Evolutionary conservation across 2,113 vertebrate genomes (phyloP).

Genomic region (Pampusana beccarii): DNA sequence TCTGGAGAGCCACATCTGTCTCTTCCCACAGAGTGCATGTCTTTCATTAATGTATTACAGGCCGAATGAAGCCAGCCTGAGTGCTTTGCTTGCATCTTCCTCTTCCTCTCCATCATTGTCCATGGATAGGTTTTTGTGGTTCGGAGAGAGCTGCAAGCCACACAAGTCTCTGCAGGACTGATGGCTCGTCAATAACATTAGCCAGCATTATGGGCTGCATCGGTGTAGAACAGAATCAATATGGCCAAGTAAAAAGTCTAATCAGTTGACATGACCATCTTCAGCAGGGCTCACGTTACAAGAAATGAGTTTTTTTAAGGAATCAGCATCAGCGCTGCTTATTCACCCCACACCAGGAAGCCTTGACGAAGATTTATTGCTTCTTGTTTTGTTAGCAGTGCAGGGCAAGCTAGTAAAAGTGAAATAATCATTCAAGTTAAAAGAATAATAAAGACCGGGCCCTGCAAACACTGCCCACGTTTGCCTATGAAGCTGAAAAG

Average conservation of each 20-base stretch:
- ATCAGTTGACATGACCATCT: constrained; percentile 89
- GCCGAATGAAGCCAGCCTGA: constrained; percentile 60
- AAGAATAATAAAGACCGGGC: constrained; percentile 24
- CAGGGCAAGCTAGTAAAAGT: constrained; percentile 13
- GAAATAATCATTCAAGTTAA: constrained; percentile 65
- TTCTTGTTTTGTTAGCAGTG: constrained; percentile 57
- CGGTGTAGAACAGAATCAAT: constrained; percentile 95
- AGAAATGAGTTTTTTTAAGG: constrained; percentile 91
- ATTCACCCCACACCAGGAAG: constrained; percentile 71
- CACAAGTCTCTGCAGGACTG: constrained; percentile 90
- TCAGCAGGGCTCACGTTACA: constrained; percentile 85
- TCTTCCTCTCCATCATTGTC: constrained; percentile 90
- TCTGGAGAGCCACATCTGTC: constrained; percentile 74
- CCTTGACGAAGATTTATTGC: constrained; percentile 78
- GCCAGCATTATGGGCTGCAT: constrained; percentile 90
- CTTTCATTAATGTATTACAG: constrained; percentile 78
- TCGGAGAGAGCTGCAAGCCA: constrained; percentile 88
- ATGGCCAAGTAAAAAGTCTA: constrained; percentile 89
- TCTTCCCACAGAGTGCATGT: constrained; percentile 57
- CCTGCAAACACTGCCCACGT: background rate
- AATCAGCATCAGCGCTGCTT: constrained; percentile 78
- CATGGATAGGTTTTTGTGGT: constrained; percentile 85
- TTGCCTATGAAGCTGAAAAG: background rate
- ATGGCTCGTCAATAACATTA: constrained; percentile 99
- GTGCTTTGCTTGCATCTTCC: constrained; percentile 88